A percentile compares a stretch with the other conserved stretches of the same genome.
phyloP scores from a whole-genome alignment of 2,888 invertebrate species.

The Scaptomyza tumidula region DNA sequence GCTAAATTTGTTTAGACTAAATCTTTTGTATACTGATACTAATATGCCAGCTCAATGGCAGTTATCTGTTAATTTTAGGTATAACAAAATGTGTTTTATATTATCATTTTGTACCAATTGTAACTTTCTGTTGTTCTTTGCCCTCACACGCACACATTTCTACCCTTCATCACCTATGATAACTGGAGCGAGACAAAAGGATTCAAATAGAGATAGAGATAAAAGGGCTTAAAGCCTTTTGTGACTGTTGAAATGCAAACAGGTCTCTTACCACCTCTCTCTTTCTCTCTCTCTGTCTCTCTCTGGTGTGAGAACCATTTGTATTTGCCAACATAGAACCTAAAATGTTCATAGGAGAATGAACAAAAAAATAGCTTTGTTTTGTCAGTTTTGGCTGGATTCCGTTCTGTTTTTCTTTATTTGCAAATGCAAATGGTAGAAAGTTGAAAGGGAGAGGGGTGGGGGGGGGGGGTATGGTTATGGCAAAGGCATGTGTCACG shows the following conservation, averaged over 20 bases:
- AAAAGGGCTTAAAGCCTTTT: constrained; percentile 36
- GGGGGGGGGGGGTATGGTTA: constrained; percentile 29
- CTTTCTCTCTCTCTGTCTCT: not conserved
- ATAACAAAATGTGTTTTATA: constrained; percentile 17
- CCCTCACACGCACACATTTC: constrained; percentile 30
- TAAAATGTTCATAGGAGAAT: constrained; percentile 56
- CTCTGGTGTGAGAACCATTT: constrained; percentile 49
- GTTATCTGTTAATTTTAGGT: constrained; percentile 15
- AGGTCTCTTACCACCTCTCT: constrained; percentile 18
- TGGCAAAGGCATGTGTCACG: constrained; percentile 64
- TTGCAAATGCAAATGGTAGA: not conserved
- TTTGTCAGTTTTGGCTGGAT: constrained; percentile 45
- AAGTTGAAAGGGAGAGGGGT: too few species aligned
- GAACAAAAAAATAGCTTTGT: constrained; percentile 62
- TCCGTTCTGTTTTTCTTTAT: not conserved
- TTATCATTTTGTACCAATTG: constrained; percentile 36
- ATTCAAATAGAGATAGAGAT: not conserved
- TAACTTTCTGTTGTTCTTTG: constrained; percentile 41
- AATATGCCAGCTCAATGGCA: not conserved
- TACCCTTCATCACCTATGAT: constrained; percentile 17
- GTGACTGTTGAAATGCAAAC: constrained; percentile 65
- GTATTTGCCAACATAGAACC: constrained; percentile 37
- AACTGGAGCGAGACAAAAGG: constrained; percentile 14
- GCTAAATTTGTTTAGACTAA: not conserved
- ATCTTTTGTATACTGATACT: not conserved